These are phyloP conservation scores for Brienomyrus brachyistius DNA, from an alignment of 2,113 vertebrate genomes.

Conservation along the genomic window DNA sequence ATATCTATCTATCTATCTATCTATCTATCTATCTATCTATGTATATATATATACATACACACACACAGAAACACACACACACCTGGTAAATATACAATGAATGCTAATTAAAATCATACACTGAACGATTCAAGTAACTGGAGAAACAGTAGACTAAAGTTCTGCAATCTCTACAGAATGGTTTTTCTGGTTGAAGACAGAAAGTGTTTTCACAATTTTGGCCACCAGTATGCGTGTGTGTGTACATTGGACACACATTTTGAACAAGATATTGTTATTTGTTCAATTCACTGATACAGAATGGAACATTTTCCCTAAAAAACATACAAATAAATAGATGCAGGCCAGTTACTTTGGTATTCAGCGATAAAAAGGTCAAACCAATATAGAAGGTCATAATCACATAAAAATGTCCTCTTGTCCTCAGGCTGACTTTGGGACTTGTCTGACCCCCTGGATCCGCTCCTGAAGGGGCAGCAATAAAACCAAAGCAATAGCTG, in stretches of 20 bases:
- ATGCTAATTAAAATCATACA: no score
- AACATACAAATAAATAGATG: not conserved
- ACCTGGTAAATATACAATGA: no score
- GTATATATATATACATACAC: not conserved
- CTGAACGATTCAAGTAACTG: no score
- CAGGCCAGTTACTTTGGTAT: not conserved
- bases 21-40: not conserved
- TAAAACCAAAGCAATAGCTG: conserved; percentile 1
- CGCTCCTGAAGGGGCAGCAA: not conserved
- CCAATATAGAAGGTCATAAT: not conserved
- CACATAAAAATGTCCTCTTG: not conserved
- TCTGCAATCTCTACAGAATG: no score
- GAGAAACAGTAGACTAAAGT: no score
- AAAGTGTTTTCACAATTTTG: no score
- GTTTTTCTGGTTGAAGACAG: no score
- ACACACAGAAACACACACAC: no score
- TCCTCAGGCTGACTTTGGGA: not conserved
- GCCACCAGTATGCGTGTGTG: no score
- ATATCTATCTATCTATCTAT: not conserved
- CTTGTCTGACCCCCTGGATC: not conserved
- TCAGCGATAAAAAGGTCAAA: not conserved
- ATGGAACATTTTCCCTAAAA: not conserved
- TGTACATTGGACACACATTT: not conserved
- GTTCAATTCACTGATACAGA: not conserved
- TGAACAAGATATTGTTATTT: not conserved